Conservation (phyloP, 1,140 invertebrate genomes). For the Cheumatopsyche charites region DNA sequence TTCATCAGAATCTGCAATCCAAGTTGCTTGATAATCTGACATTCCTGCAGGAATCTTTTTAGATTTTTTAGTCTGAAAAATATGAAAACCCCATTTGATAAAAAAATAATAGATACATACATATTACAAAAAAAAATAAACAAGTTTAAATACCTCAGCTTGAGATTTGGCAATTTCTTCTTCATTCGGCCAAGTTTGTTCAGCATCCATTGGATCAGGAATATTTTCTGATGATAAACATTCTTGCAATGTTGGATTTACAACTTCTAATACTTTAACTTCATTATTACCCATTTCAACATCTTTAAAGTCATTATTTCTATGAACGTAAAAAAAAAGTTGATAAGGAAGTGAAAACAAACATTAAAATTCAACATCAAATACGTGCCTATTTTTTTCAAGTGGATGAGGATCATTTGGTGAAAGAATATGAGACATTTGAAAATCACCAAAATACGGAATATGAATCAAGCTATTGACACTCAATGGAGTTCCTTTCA, state of each 20-base stretch:
- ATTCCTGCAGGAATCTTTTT: constrained; percentile 92
- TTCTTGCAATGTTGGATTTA: constrained; percentile 76
- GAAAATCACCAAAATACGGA: constrained; percentile 89
- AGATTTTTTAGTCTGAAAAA: constrained; percentile 61
- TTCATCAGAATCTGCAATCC: constrained; percentile 75
- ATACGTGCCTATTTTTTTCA: constrained; percentile 57
- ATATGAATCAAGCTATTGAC: constrained; percentile 91
- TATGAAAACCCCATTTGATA: constrained; percentile 15
- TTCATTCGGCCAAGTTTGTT: constrained; percentile 95
- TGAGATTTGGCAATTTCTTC: constrained; percentile 83
- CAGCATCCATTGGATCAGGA: constrained; percentile 90
- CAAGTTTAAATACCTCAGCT: constrained; percentile 55
- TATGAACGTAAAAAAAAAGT: constrained; percentile 27
- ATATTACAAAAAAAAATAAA: neutral
- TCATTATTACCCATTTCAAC: constrained; percentile 49
- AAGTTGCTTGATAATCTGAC: constrained; percentile 95
- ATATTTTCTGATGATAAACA: constrained; percentile 79
- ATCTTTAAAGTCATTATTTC: constrained; percentile 50
- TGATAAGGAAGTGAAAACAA: neutral
- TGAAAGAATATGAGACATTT: constrained; percentile 83
- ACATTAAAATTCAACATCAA: neutral
- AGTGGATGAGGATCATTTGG: constrained; percentile 76
- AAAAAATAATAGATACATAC: neutral
- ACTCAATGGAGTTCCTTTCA: constrained; percentile 79
- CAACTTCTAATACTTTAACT: constrained; percentile 66